A percentile compares a stretch with the other conserved stretches of the same genome.
Conservation (phyloP, 2,888 invertebrate species). For the Deilephila elpenor region DNA sequence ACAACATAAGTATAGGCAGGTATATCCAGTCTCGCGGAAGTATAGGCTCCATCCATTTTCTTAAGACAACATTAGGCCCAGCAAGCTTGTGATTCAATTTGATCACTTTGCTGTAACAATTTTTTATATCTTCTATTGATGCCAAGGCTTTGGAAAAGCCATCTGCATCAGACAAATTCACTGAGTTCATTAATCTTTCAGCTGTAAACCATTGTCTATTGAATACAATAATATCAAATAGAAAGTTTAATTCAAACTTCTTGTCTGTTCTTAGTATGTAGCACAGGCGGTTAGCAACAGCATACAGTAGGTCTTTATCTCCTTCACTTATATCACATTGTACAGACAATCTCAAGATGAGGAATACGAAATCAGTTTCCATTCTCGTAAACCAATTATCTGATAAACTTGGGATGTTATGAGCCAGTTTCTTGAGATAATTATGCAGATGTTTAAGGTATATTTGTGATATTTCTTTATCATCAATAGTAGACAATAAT, state of each 20-base stretch:
- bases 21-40: constrained; percentile 93
- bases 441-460: constrained; percentile 67
- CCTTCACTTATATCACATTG: constrained; percentile 65
- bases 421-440: constrained; percentile 75
- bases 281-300: constrained; percentile 85
- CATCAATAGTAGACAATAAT: constrained; percentile 60
- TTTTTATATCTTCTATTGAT: constrained; percentile 70
- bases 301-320: constrained; percentile 81
- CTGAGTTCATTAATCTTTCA: constrained; percentile 81
- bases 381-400: constrained; percentile 87
- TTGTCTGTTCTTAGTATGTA: constrained; percentile 86
- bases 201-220: constrained; percentile 85
- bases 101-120: constrained; percentile 73
- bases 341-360: constrained; percentile 74
- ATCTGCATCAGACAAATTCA: constrained; percentile 77
- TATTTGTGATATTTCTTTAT: constrained; percentile 62
- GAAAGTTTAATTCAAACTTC: constrained; percentile 81
- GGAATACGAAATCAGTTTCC: constrained; percentile 84
- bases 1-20: constrained; percentile 86
- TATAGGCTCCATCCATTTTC: constrained; percentile 86
- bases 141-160: constrained; percentile 69
- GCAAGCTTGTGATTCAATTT: constrained; percentile 63
- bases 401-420: constrained; percentile 67
- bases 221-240: constrained; percentile 86
- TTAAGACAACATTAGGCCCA: constrained; percentile 71